Evolutionary conservation across 2,888 invertebrate genomes (phyloP).

Genomic region (Sepiola atlantica): DNA sequence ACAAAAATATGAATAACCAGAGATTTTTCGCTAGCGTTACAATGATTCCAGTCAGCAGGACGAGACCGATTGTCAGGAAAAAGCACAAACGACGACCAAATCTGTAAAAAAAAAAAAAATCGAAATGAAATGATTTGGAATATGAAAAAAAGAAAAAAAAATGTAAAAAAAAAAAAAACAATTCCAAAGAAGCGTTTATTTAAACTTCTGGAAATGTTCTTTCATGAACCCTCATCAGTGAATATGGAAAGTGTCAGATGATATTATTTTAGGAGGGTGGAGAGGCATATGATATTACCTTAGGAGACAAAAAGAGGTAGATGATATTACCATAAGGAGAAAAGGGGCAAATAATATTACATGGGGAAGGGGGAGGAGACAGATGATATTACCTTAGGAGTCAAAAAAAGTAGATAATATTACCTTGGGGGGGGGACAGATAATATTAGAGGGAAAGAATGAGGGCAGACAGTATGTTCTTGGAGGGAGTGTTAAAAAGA

Average conservation of each 20-base stretch:
- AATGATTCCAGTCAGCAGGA: slow-evolving; percentile 55
- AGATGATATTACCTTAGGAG: background rate
- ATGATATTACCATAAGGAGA: no score
- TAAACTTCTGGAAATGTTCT: no score
- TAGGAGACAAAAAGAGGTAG: no score
- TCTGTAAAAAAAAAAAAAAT: slow-evolving; percentile 51
- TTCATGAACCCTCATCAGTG: no score
- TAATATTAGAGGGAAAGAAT: background rate
- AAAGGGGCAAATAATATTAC: background rate
- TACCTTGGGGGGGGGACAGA: background rate
- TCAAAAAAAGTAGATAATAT: background rate
- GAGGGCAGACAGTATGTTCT: no score
- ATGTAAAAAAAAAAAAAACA: background rate
- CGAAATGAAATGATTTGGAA: background rate
- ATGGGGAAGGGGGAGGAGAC: background rate
- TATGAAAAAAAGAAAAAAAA: background rate
- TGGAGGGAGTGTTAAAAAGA: background rate
- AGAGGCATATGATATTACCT: no score
- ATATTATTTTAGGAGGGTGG: no score
- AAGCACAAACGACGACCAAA: slow-evolving; percentile 62
- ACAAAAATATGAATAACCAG: slow-evolving; percentile 58
- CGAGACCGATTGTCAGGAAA: slow-evolving; percentile 54
- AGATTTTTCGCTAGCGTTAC: slow-evolving; percentile 56
- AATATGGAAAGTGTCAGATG: no score
- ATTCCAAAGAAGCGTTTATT: background rate